phyloP scores from a whole-genome alignment of 35 echinoderm and acorn worm species.

The Diadema setosum region DNA sequence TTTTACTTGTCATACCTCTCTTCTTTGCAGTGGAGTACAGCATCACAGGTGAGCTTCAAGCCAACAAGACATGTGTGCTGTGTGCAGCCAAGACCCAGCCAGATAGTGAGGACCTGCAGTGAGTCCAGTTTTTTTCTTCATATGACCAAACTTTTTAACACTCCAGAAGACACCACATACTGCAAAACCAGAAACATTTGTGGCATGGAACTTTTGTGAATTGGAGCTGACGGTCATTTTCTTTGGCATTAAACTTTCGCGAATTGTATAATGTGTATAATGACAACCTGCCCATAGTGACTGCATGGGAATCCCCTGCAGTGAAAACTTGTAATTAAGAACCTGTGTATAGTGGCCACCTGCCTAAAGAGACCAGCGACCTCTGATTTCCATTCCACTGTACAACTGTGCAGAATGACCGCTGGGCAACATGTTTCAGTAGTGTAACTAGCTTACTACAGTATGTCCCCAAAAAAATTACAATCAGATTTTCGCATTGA shows the following conservation, averaged over 20 bases:
- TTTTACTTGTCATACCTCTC: not conserved
- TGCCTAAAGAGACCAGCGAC: too few species aligned
- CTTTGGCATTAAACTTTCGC: not conserved
- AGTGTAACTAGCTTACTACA: too few species aligned
- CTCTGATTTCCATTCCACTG: too few species aligned
- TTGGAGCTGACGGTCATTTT: not conserved
- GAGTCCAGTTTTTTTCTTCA: not conserved
- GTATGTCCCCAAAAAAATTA: too few species aligned
- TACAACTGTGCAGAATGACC: too few species aligned
- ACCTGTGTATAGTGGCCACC: too few species aligned
- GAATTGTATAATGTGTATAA: not conserved
- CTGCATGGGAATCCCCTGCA: too few species aligned
- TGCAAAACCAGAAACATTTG: not conserved
- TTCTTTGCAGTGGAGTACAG: not conserved
- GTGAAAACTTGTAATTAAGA: too few species aligned
- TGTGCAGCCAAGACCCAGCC: not conserved
- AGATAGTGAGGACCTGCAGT: not conserved
- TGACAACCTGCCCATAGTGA: not conserved
- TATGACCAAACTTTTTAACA: too few species aligned
- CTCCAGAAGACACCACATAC: not conserved
- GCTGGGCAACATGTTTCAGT: too few species aligned
- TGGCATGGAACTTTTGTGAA: not conserved
- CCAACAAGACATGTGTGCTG: not conserved
- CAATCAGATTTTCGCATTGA: too few species aligned
- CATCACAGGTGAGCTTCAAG: not conserved